Evolutionary conservation across 2,888 invertebrate genomes (phyloP).

Genomic region (Drosophila multiciliata): DNA sequence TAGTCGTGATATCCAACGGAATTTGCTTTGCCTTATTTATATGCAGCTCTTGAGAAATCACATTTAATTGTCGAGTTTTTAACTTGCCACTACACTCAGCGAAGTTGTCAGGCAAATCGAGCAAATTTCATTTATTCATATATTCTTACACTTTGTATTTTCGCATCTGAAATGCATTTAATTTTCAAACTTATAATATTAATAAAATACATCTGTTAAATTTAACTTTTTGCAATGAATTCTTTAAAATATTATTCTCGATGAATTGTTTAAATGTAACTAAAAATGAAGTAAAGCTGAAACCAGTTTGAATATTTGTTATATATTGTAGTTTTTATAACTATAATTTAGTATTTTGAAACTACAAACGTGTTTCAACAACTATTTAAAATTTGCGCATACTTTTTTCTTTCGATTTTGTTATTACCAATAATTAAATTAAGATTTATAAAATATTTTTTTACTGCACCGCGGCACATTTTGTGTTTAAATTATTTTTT

Average conservation of each 20-base stretch:
- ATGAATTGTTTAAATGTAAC: background rate
- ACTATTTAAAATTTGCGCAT: background rate
- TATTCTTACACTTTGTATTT: background rate
- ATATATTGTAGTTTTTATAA: background rate
- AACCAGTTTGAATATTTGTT: background rate
- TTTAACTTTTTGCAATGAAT: background rate
- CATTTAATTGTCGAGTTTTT: slow-evolving; percentile 7
- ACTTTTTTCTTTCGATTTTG: background rate
- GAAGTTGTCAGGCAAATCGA: slow-evolving; percentile 1
- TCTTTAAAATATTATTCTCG: background rate
- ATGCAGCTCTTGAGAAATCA: slow-evolving; percentile 20
- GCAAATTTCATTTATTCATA: background rate
- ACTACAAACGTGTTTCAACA: background rate
- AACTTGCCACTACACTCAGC: slow-evolving; percentile 12
- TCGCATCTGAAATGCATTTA: background rate
- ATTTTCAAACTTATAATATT: background rate
- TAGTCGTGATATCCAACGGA: slow-evolving; percentile 58
- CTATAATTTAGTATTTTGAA: background rate
- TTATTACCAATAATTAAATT: slow-evolving; percentile 4
- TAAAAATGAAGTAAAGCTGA: background rate
- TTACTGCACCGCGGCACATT: slow-evolving; percentile 33
- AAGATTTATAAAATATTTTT: slow-evolving; percentile 11
- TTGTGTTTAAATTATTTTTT: slow-evolving; percentile 49
- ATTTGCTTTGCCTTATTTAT: slow-evolving; percentile 21
- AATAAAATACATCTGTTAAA: background rate